phyloP scores from a whole-genome alignment of 1,140 invertebrate genomes.

The Dinoponera quadriceps region DNA sequence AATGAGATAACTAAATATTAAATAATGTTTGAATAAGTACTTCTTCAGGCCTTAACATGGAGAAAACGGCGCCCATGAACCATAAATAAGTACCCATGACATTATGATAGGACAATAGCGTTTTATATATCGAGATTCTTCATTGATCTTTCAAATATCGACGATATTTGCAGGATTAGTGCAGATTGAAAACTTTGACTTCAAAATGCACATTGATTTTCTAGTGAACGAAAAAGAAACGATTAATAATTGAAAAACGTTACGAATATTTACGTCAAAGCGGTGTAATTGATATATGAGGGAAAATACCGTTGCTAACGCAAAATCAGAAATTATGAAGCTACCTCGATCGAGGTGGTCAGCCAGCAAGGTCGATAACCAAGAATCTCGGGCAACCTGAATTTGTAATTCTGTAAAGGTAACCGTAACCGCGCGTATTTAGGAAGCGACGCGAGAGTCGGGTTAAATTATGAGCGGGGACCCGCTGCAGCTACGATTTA shows the following conservation, averaged over 20 bases:
- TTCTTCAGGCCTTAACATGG: too few relatives aligned
- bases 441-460: conserved; percentile 46
- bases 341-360: neutral
- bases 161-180: too few relatives aligned
- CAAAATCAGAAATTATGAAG: conserved; percentile 30
- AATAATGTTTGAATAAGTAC: too few relatives aligned
- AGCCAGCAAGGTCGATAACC: conserved; percentile 32
- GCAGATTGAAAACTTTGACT: too few relatives aligned
- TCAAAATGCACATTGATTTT: too few relatives aligned
- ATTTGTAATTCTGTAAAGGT: conserved; percentile 43
- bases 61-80: too few relatives aligned
- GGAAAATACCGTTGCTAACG: neutral
- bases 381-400: conserved; percentile 45
- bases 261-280: neutral
- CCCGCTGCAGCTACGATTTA: conserved; percentile 67
- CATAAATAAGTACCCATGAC: too few relatives aligned
- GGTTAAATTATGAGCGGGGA: conserved; percentile 68
- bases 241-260: neutral
- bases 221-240: too few relatives aligned
- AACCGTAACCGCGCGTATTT: conserved; percentile 56
- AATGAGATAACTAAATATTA: too few relatives aligned
- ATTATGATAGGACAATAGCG: too few relatives aligned
- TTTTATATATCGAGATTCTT: too few relatives aligned
- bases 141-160: too few relatives aligned
- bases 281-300: conserved; percentile 15